Conservation (phyloP, 2,797 vertebrate genomes). For the Tragelaphus oryx region DNA sequence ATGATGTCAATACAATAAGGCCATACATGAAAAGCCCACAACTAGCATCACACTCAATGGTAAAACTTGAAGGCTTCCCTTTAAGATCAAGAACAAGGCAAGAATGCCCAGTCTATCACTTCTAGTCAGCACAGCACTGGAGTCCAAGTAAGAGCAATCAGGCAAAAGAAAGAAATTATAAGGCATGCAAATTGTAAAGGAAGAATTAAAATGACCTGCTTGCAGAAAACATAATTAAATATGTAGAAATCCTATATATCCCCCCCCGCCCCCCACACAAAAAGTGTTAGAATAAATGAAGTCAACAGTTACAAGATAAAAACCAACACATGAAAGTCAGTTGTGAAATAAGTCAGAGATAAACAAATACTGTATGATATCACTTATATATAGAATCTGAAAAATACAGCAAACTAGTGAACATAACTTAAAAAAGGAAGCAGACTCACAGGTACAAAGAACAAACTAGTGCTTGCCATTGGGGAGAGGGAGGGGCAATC, state of each 20-base stretch:
- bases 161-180: not conserved
- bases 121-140: not conserved
- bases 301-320: not conserved
- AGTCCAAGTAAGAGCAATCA: not conserved
- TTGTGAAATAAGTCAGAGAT: not conserved
- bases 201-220: not conserved
- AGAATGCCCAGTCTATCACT: not conserved
- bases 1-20: not conserved
- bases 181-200: not conserved
- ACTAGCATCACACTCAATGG: not conserved
- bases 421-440: not conserved
- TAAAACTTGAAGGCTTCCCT: not conserved
- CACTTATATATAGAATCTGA: not conserved
- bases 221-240: not conserved
- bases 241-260: not conserved
- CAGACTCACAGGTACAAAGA: not conserved
- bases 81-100: not conserved
- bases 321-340: not conserved
- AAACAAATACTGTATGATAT: not conserved
- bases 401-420: not conserved
- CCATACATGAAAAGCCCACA: not conserved
- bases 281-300: not conserved
- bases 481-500: not conserved
- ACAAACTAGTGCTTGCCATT: not conserved
- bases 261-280: too few relatives aligned